A percentile compares a stretch with the other conserved stretches of the same genome.
Conservation (phyloP, 2,888 invertebrate genomes). For the Hemistola chrysoprasaria region DNA sequence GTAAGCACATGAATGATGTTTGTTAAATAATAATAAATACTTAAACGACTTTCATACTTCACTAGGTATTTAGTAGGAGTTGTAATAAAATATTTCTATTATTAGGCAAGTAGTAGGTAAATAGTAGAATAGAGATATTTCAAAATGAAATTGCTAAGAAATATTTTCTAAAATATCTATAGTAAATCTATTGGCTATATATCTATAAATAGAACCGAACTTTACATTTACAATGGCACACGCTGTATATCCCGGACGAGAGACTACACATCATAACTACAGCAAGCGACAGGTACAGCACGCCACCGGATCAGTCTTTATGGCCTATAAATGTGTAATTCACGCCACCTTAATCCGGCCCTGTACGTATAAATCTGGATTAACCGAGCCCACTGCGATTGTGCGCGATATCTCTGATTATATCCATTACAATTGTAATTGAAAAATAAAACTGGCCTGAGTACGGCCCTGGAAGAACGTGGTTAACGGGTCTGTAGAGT, state of each 20-base stretch:
- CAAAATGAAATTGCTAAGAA: no score
- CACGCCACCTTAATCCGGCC: constrained; percentile 80
- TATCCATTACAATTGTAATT: constrained; percentile 80
- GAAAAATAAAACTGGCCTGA: constrained; percentile 66
- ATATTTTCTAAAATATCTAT: no score
- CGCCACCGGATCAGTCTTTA: constrained; percentile 81
- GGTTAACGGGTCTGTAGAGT: neutral
- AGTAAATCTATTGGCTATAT: no score
- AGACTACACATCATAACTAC: constrained; percentile 70
- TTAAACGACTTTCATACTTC: no score
- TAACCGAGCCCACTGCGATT: constrained; percentile 71
- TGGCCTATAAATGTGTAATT: constrained; percentile 82
- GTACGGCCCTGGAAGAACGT: constrained; percentile 20
- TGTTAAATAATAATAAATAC: no score
- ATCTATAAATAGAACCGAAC: no score
- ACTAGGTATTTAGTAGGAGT: no score
- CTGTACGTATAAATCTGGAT: constrained; percentile 80
- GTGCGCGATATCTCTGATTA: constrained; percentile 72
- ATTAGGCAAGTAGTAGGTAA: no score
- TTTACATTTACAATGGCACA: constrained; percentile 28
- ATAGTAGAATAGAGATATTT: no score
- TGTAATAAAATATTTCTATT: no score
- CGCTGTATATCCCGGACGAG: constrained; percentile 37
- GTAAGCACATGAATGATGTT: no score
- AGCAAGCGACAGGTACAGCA: constrained; percentile 68